Conservation (phyloP, 2,797 vertebrate genomes). For the Channa striata region DNA sequence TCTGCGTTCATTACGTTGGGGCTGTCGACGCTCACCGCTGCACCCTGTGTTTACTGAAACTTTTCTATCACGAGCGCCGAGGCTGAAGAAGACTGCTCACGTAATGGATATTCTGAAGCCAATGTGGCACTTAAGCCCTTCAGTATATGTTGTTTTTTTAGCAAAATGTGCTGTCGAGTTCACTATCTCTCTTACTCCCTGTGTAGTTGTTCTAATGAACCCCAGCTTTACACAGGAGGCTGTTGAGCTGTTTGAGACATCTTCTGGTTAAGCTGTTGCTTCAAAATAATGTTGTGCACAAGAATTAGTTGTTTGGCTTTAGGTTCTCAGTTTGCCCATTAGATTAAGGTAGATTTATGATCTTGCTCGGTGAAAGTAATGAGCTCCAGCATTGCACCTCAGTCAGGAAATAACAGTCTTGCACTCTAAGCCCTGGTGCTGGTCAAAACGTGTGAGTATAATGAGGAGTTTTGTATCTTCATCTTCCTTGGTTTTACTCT, state of each 20-base stretch:
- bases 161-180: constrained; percentile 9
- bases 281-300: constrained; percentile 14
- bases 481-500: constrained; percentile 25
- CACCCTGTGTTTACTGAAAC: constrained; percentile 16
- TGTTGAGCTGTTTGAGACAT: background rate
- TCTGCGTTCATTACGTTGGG: constrained; percentile 29
- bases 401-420: constrained; percentile 38
- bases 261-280: constrained; percentile 19
- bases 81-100: background rate
- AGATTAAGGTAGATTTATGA: constrained; percentile 47
- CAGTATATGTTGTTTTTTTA: constrained; percentile 4
- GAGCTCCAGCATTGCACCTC: constrained; percentile 38
- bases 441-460: constrained; percentile 32
- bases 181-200: background rate
- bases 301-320: constrained; percentile 33
- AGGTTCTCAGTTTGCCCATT: constrained; percentile 26
- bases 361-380: constrained; percentile 56
- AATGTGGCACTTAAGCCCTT: constrained; percentile 14
- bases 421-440: constrained; percentile 11
- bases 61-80: constrained; percentile 3
- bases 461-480: constrained; percentile 30
- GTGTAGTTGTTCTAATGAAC: constrained; percentile 9
- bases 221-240: background rate
- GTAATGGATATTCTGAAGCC: constrained; percentile 17
- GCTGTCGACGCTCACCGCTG: constrained; percentile 15